A percentile compares a stretch with the other conserved stretches of the same genome.
These are phyloP conservation scores for Macrocentrus cingulum DNA, from an alignment of 1,140 invertebrate species.

Conservation along the genomic window DNA sequence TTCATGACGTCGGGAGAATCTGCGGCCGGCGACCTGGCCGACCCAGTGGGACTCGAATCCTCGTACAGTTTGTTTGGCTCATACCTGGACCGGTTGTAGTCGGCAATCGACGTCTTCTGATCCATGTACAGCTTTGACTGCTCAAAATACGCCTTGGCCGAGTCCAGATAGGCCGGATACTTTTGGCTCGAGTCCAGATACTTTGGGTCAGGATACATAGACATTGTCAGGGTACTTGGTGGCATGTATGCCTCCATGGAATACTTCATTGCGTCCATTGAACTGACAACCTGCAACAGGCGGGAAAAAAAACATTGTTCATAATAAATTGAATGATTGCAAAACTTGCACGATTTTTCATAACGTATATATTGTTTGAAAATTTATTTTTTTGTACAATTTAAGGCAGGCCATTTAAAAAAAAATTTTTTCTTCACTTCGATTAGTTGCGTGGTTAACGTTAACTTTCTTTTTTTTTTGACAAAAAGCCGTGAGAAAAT, in stretches of 20 bases:
- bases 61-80: slow-evolving; percentile 63
- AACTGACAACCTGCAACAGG: slow-evolving; percentile 67
- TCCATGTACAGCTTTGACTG: slow-evolving; percentile 78
- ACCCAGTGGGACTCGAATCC: slow-evolving; percentile 68
- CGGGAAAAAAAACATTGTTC: not conserved
- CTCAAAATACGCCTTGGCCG: slow-evolving; percentile 78
- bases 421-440: too few species aligned
- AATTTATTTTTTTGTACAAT: too few species aligned
- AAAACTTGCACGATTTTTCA: too few species aligned
- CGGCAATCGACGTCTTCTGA: slow-evolving; percentile 60
- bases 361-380: too few species aligned
- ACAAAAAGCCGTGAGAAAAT: too few species aligned
- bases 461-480: too few species aligned
- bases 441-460: too few species aligned
- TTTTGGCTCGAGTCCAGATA: slow-evolving; percentile 65
- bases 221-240: slow-evolving; percentile 64
- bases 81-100: slow-evolving; percentile 59
- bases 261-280: slow-evolving; percentile 79
- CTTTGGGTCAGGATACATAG: slow-evolving; percentile 71
- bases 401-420: too few species aligned
- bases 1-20: slow-evolving; percentile 66
- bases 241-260: slow-evolving; percentile 74
- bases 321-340: too few species aligned
- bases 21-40: slow-evolving; percentile 53
- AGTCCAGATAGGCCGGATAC: slow-evolving; percentile 69